phyloP scores from a whole-genome alignment of 2,797 vertebrate species.

The Crenuchus spilurus region DNA sequence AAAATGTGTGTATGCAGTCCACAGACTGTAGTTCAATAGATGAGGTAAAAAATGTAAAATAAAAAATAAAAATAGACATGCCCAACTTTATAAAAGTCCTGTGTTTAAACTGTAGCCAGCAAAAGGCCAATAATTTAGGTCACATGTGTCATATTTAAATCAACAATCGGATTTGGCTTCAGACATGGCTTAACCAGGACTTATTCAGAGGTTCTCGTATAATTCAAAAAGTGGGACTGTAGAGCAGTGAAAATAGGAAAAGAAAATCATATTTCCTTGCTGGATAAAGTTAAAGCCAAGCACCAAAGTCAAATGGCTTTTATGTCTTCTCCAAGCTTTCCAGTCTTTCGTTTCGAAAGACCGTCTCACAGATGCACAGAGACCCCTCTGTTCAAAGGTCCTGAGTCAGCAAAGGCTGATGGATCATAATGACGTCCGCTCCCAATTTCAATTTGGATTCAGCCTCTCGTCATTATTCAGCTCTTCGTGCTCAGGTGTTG shows the following conservation, averaged over 20 bases:
- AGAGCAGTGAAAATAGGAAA: background rate
- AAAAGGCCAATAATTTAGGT: conserved; percentile 16
- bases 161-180: conserved; percentile 17
- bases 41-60: conserved; percentile 63
- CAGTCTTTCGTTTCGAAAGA: conserved; percentile 8
- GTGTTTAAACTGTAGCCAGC: conserved; percentile 32
- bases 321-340: conserved; percentile 14
- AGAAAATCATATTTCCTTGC: background rate
- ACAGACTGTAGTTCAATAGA: conserved; percentile 61
- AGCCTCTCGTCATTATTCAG: conserved; percentile 50
- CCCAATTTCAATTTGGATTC: conserved; percentile 46
- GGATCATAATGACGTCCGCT: conserved; percentile 44
- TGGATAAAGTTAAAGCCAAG: background rate
- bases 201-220: background rate
- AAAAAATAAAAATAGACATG: no score
- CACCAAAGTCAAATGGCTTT: conserved; percentile 12
- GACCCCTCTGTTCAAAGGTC: conserved; percentile 32
- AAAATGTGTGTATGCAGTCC: conserved; percentile 76
- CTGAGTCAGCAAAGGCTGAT: conserved; percentile 40
- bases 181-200: background rate
- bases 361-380: conserved; percentile 24
- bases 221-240: conserved; percentile 9
- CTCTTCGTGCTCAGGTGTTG: conserved; percentile 45
- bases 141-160: conserved; percentile 26
- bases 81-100: conserved; percentile 34